These are phyloP conservation scores for Enoplosus armatus DNA, from an alignment of 2,797 vertebrate species.

Conservation along the genomic window DNA sequence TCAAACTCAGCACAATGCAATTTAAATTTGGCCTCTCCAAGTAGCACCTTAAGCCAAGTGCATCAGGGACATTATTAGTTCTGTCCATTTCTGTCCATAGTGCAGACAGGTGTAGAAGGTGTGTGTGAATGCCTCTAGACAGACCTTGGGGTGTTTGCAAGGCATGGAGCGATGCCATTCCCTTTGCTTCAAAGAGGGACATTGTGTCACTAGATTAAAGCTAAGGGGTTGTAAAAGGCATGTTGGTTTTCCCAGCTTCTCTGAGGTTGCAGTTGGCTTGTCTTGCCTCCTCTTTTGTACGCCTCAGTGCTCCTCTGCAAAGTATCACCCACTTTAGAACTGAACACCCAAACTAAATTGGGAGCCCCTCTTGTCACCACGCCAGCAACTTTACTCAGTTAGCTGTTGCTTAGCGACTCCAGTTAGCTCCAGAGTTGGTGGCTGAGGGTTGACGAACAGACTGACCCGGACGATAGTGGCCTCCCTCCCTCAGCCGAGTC, in stretches of 20 bases:
- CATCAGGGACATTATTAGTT: constrained; percentile 37
- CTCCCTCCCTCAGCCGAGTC: constrained; percentile 67
- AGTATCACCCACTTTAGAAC: constrained; percentile 78
- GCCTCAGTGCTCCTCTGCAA: constrained; percentile 72
- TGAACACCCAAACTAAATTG: constrained; percentile 65
- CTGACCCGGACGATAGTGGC: constrained; percentile 71
- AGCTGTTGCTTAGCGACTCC: constrained; percentile 85
- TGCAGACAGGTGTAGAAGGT: constrained; percentile 60
- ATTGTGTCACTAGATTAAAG: constrained; percentile 68
- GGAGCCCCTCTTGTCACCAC: constrained; percentile 74
- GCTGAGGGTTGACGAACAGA: constrained; percentile 68
- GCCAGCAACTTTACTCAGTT: constrained; percentile 78
- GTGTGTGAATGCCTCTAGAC: constrained; percentile 28
- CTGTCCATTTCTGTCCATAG: constrained; percentile 33
- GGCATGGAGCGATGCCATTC: constrained; percentile 40
- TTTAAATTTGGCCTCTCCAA: constrained; percentile 72
- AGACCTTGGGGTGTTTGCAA: neutral
- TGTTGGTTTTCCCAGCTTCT: constrained; percentile 76
- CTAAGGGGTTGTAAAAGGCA: constrained; percentile 58
- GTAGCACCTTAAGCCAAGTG: constrained; percentile 66
- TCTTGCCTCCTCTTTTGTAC: constrained; percentile 72
- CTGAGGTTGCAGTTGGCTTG: constrained; percentile 72
- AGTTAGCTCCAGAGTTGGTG: constrained; percentile 58
- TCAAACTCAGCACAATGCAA: constrained; percentile 68
- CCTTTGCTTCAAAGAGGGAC: constrained; percentile 43